These are phyloP conservation scores for Melanotus villosus DNA, from an alignment of 2,888 invertebrate genomes.

Conservation along the genomic window DNA sequence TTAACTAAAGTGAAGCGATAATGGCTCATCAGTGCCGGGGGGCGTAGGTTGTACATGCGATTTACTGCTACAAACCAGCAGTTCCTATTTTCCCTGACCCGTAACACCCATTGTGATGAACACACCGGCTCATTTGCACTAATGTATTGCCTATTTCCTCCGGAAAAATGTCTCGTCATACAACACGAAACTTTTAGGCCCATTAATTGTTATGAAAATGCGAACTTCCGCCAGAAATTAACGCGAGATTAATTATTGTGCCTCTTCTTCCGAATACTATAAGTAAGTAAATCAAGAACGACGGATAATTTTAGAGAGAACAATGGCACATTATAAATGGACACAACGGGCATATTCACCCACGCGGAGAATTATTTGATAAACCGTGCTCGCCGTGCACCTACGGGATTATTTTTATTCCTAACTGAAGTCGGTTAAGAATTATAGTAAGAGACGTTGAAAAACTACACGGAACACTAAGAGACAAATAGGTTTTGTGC, in stretches of 20 bases:
- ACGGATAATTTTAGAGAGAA: slow-evolving; percentile 28
- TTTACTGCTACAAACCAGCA: slow-evolving; percentile 25
- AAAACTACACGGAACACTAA: neutral
- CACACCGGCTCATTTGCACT: slow-evolving; percentile 41
- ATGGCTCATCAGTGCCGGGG: slow-evolving; percentile 28
- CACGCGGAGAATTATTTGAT: slow-evolving; percentile 32
- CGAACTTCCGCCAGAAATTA: slow-evolving; percentile 24
- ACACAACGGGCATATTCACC: slow-evolving; percentile 5
- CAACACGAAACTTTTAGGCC: slow-evolving; percentile 24
- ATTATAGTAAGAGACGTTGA: neutral
- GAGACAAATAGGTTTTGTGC: slow-evolving; percentile 32
- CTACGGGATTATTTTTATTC: slow-evolving; percentile 8
- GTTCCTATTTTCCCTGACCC: slow-evolving; percentile 32
- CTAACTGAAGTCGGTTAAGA: slow-evolving; percentile 1
- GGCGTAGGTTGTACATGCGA: slow-evolving; percentile 21
- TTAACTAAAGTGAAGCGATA: slow-evolving; percentile 37
- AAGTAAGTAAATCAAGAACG: slow-evolving; percentile 11
- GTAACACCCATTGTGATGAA: slow-evolving; percentile 30
- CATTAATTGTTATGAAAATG: slow-evolving; percentile 38
- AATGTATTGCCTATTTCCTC: slow-evolving; percentile 46
- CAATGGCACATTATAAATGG: slow-evolving; percentile 35
- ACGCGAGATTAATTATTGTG: slow-evolving; percentile 18
- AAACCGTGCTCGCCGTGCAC: slow-evolving; percentile 19
- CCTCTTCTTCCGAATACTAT: slow-evolving; percentile 4
- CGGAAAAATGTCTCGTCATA: slow-evolving; percentile 41